Base-by-base conservation (phyloP, 1,140 invertebrate species). In the Lutraria rhynchaena region DNA sequence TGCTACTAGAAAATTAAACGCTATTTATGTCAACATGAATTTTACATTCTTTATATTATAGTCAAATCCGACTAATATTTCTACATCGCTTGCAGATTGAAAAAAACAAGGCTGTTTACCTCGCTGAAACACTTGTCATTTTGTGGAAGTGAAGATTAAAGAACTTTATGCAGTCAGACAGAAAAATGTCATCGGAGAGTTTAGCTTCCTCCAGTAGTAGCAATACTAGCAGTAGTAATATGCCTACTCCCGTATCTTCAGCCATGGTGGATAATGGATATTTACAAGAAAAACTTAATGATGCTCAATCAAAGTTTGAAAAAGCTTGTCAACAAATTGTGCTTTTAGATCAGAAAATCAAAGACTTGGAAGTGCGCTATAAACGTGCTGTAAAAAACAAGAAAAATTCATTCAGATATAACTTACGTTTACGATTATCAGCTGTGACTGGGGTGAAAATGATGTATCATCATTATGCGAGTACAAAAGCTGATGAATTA, bases 401-500 rank as follows among this genome's bases (percentile, higher is more conserved):
- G 80, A 89, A 89, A 57, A 90, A 91, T 78, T 90, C 89, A 1
- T 90, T 90, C 58, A 71, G 89, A 17, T 91, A 91, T 63, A 91
- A 91, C 70, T 82, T 91, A 49, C 61, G 90, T 31, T 74, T 91
- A 37, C 60, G 88, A 44, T 77, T 91, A 29, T 91, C 90, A 27
- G 88, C 88, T 31, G 90, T 90, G 27, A 91, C 90, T 11, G 90
- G 90, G 11, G 89, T 91, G 3, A 91, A 91, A 82, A 91, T 91
- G 90, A 91, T 91, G 90, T 91, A 91, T 77, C 90, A 91, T 81
- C 90, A 91, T 81, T 90, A 90, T 75, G 89, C 88, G 19, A 90
- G 89, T 85, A 90, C 88, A 7, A 91, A 91, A 83, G 89, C 90
- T 0, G 90, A 91, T 27, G 90, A 91, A 78, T 70, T 90, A 22